phyloP scores from a whole-genome alignment of 2,888 invertebrate species.

The Monopis laevigella region DNA sequence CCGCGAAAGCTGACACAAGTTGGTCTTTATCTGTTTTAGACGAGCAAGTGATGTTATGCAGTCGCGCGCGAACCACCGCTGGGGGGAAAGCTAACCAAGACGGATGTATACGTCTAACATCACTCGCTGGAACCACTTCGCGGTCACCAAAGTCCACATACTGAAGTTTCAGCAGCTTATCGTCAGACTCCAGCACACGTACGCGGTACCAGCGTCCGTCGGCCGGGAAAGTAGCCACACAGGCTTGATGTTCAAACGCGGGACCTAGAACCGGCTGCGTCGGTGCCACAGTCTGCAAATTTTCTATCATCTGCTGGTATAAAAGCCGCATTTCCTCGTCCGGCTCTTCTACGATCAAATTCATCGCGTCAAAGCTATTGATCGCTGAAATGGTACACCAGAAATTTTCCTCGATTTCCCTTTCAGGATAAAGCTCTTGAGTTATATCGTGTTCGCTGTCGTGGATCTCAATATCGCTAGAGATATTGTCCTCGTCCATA shows the following conservation, averaged over 20 bases:
- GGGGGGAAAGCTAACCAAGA: conserved; percentile 62
- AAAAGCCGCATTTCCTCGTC: conserved; percentile 15
- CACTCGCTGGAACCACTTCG: conserved; percentile 51
- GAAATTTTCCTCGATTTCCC: conserved; percentile 26
- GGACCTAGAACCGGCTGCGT: conserved; percentile 43
- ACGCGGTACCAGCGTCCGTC: conserved; percentile 80
- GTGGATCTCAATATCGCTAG: not conserved
- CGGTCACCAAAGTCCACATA: conserved; percentile 82
- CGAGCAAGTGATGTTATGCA: conserved; percentile 43
- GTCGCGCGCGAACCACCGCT: conserved; percentile 52
- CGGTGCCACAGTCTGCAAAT: conserved; percentile 52
- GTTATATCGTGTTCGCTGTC: not conserved
- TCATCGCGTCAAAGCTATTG: conserved; percentile 33
- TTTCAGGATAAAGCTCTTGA: not conserved
- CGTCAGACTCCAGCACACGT: conserved; percentile 60
- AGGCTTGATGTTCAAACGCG: conserved; percentile 62
- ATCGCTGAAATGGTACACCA: conserved; percentile 39
- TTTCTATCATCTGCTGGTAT: conserved; percentile 55
- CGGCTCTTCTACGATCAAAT: conserved; percentile 27
- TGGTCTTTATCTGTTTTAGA: conserved; percentile 33
- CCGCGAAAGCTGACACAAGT: conserved; percentile 32
- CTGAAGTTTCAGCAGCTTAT: conserved; percentile 63
- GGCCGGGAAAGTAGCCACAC: conserved; percentile 68
- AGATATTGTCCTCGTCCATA: conserved; percentile 21
- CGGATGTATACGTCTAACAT: conserved; percentile 56